These are phyloP conservation scores for Notodonta ziczac DNA, from an alignment of 2,888 invertebrate species.

Conservation along the genomic window DNA sequence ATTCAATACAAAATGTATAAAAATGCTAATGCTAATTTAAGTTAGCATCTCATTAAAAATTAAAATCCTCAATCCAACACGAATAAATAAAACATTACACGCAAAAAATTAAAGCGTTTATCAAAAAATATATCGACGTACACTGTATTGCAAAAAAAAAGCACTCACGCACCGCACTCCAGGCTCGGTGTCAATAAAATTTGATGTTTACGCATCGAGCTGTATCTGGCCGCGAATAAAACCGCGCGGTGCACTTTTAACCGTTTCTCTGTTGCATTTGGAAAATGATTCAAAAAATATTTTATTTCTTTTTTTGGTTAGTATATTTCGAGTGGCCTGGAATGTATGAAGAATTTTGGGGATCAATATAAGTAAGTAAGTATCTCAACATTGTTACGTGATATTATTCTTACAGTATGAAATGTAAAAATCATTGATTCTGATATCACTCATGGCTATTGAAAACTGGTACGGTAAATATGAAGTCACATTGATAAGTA, in stretches of 20 bases:
- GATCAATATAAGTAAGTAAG: too few species aligned
- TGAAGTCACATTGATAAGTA: too few species aligned
- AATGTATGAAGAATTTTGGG: slow-evolving; percentile 19
- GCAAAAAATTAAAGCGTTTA: slow-evolving; percentile 42
- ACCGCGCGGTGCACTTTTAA: slow-evolving; percentile 55
- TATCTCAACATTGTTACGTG: too few species aligned
- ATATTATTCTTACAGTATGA: too few species aligned
- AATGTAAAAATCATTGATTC: too few species aligned
- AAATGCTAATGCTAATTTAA: not conserved
- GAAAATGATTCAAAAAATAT: slow-evolving; percentile 47
- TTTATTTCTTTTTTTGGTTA: slow-evolving; percentile 26
- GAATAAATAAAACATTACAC: slow-evolving; percentile 18
- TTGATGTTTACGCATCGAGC: slow-evolving; percentile 69
- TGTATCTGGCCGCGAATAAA: slow-evolving; percentile 66
- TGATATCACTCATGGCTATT: too few species aligned
- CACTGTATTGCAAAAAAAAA: slow-evolving; percentile 61
- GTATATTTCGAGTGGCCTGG: slow-evolving; percentile 17
- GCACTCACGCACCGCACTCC: slow-evolving; percentile 54
- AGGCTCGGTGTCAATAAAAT: slow-evolving; percentile 68
- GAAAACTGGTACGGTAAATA: too few species aligned
- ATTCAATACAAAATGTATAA: too few species aligned
- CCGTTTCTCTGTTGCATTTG: slow-evolving; percentile 55
- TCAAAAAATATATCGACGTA: slow-evolving; percentile 42
- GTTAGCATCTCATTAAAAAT: not conserved
- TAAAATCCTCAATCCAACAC: not conserved